Evolutionary conservation across 2,113 vertebrate species (phyloP).

Genomic region (Phrynosoma blainvillii): DNA sequence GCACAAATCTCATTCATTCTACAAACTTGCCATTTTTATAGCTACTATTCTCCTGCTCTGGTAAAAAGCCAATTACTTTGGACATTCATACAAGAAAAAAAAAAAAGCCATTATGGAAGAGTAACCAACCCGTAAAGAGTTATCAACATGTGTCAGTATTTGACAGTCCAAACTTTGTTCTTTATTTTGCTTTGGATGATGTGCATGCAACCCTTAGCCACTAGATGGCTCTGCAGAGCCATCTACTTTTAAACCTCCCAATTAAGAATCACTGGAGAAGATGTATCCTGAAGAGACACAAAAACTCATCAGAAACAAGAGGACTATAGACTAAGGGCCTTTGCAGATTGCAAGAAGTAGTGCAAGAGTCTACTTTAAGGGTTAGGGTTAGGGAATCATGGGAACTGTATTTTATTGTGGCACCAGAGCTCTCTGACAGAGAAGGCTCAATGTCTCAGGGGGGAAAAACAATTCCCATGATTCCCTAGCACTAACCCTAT

Average conservation of each 20-base stretch:
- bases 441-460: too few relatives aligned
- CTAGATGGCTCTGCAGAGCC: slow-evolving; percentile 36
- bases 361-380: too few relatives aligned
- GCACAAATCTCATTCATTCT: neutral
- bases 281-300: neutral
- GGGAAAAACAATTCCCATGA: too few relatives aligned
- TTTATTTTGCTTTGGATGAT: neutral
- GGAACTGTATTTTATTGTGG: too few relatives aligned
- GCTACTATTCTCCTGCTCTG: neutral
- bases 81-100: neutral
- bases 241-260: neutral
- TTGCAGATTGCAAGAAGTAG: too few relatives aligned
- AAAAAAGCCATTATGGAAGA: neutral
- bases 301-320: neutral
- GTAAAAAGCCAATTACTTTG: neutral
- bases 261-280: neutral
- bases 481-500: too few relatives aligned
- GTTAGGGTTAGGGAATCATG: too few relatives aligned
- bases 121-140: neutral
- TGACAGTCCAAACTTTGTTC: neutral
- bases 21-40: neutral
- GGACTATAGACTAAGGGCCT: too few relatives aligned
- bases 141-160: neutral
- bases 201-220: slow-evolving; percentile 15
- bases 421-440: too few relatives aligned